Evolutionary conservation across 1,140 invertebrate species (phyloP).

Genomic region (Macrotrachela quadricornifera): DNA sequence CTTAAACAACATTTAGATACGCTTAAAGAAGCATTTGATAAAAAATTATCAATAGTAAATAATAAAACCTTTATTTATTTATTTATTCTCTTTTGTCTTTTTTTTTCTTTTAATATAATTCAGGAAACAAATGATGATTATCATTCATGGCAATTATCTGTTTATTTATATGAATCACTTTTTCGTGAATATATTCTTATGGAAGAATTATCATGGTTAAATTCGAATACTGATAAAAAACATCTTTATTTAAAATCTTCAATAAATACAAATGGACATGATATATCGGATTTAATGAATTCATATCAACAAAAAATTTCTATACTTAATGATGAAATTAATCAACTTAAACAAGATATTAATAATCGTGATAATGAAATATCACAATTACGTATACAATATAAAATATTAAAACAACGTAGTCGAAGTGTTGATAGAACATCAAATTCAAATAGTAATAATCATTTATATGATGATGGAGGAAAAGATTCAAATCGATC

Average conservation of each 20-base stretch:
- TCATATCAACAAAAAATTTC: slow-evolving; percentile 9
- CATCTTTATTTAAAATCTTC: no score
- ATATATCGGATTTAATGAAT: slow-evolving; percentile 6
- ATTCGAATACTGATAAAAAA: no score
- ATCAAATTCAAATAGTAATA: not conserved
- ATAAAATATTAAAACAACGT: slow-evolving; percentile 5
- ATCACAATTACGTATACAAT: slow-evolving; percentile 3
- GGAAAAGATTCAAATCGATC: no score
- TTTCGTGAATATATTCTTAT: slow-evolving; percentile 8
- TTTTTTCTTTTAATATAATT: no score
- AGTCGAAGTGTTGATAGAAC: slow-evolving; percentile 1
- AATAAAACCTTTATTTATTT: no score
- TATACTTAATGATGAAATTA: slow-evolving; percentile 6
- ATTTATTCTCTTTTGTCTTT: no score
- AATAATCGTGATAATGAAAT: slow-evolving; percentile 7
- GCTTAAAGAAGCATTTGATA: slow-evolving; percentile 5
- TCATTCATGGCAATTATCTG: slow-evolving; percentile 1
- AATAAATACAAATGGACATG: no score
- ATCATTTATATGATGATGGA: not conserved
- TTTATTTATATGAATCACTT: slow-evolving; percentile 8
- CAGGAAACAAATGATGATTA: slow-evolving; percentile 1
- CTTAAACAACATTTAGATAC: slow-evolving; percentile 4
- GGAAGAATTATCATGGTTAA: not conserved
- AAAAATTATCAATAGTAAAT: not conserved
- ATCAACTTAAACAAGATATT: slow-evolving; percentile 1